A percentile compares a stretch with the other conserved stretches of the same genome.
phyloP scores from a whole-genome alignment of 2,113 vertebrate species.

The Scatophagus argus region DNA sequence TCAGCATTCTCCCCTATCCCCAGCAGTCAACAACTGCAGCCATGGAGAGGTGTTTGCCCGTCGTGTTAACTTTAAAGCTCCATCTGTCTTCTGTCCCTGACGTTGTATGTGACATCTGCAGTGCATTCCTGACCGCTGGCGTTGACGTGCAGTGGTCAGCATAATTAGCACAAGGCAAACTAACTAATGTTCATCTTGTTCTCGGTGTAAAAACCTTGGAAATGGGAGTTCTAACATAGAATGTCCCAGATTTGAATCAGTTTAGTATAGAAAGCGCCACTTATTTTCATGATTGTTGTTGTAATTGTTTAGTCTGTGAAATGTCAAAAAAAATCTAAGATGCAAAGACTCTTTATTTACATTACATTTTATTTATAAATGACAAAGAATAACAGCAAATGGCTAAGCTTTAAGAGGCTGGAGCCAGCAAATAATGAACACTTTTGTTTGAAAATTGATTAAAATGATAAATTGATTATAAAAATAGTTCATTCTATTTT shows the following conservation, averaged over 20 bases:
- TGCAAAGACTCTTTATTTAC: too few relatives aligned
- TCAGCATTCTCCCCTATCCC: neutral
- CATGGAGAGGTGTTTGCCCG: neutral
- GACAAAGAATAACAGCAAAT: too few relatives aligned
- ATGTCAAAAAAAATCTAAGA: too few relatives aligned
- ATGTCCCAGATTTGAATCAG: neutral
- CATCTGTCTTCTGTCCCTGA: conserved; percentile 20
- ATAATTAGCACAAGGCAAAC: conserved; percentile 33
- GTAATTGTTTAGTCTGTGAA: too few relatives aligned
- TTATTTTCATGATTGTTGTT: too few relatives aligned
- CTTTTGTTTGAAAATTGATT: too few relatives aligned
- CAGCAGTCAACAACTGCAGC: conserved; percentile 3
- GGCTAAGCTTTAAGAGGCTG: too few relatives aligned
- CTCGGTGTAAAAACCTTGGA: conserved; percentile 11
- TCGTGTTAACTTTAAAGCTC: conserved; percentile 23
- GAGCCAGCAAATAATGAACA: too few relatives aligned
- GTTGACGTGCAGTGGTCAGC: conserved; percentile 28
- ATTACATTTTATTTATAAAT: too few relatives aligned
- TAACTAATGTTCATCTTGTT: conserved; percentile 7
- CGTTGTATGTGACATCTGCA: conserved; percentile 40
- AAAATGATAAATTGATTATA: too few relatives aligned
- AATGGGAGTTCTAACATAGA: neutral
- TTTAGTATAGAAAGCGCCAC: neutral
- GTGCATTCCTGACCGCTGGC: conserved; percentile 41
- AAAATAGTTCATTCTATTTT: too few relatives aligned